Evolutionary conservation across 2,113 vertebrate species (phyloP).

Genomic region (Callopanchax toddi): DNA sequence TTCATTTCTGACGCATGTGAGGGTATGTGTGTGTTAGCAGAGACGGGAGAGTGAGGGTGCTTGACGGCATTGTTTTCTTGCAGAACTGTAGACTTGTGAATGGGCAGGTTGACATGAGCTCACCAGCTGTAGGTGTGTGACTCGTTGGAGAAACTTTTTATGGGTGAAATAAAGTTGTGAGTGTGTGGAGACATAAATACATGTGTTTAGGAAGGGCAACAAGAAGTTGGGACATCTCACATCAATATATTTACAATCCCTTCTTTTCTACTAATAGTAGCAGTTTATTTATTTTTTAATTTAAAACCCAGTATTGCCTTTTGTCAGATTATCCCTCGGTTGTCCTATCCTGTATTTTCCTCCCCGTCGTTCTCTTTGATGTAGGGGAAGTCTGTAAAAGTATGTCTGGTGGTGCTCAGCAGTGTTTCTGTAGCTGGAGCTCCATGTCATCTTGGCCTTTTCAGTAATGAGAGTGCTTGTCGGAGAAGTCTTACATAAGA

Average conservation of each 20-base stretch:
- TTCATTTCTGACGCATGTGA: conserved; percentile 54
- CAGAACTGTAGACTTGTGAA: not conserved
- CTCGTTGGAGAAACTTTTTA: not conserved
- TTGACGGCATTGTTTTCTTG: conserved; percentile 16
- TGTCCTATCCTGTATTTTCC: conserved; percentile 21
- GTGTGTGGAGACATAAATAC: no score
- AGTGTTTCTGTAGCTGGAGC: conserved; percentile 40
- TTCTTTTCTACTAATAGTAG: no score
- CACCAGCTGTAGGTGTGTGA: not conserved
- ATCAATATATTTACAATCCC: no score
- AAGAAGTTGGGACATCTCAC: no score
- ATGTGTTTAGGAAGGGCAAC: no score
- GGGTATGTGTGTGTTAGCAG: conserved; percentile 10
- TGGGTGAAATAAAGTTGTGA: not conserved
- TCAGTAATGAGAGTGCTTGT: conserved; percentile 49
- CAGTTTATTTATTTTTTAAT: no score
- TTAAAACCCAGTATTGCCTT: conserved; percentile 12
- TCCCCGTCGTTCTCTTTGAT: conserved; percentile 34
- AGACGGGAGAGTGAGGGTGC: no score
- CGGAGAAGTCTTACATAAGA: conserved; percentile 52
- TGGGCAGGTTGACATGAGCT: conserved; percentile 1
- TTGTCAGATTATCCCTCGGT: conserved; percentile 16
- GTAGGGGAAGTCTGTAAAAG: conserved; percentile 42
- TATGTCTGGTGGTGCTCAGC: conserved; percentile 23
- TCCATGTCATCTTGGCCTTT: conserved; percentile 58